Percentiles rank a stretch among this genome's conserved stretches.
Conservation (phyloP, 2,797 vertebrate genomes). For the Podargus strigoides region DNA sequence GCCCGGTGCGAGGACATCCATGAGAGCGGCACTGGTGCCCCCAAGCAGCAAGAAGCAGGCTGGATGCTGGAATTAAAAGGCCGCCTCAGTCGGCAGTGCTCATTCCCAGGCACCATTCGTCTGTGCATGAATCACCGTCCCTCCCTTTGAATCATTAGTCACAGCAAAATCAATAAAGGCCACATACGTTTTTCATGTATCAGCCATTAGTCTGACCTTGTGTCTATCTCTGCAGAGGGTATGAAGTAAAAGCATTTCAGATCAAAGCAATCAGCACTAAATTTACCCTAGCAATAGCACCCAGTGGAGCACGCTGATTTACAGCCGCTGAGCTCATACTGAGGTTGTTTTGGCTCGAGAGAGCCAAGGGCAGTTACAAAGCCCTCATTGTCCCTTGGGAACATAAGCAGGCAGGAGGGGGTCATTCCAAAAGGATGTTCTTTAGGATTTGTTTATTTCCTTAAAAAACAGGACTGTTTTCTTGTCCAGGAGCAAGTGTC, state of each 20-base stretch:
- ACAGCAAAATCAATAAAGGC: slow-evolving; percentile 22
- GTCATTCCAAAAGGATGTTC: not conserved
- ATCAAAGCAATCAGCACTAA: slow-evolving; percentile 34
- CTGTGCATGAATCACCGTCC: not conserved
- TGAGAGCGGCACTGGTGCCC: not conserved
- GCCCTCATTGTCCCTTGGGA: not conserved
- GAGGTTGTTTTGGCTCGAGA: not conserved
- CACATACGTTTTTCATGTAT: slow-evolving; percentile 14
- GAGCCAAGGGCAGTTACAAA: not conserved
- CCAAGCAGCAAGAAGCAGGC: not conserved
- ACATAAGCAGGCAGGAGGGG: not conserved
- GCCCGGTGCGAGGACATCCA: not conserved
- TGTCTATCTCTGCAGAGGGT: slow-evolving; percentile 13
- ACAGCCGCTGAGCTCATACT: slow-evolving; percentile 36
- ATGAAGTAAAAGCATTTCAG: not conserved
- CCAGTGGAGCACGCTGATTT: not conserved
- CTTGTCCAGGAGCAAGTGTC: not conserved
- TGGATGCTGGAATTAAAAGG: not conserved
- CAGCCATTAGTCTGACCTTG: slow-evolving; percentile 48
- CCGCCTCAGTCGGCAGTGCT: not conserved
- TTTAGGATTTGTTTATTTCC: not conserved
- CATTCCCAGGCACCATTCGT: not conserved
- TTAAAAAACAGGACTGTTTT: not conserved
- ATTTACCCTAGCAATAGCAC: not conserved
- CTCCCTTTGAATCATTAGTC: slow-evolving; percentile 11